Conservation (phyloP, 2,888 invertebrate genomes). For the Chrysolina americana region DNA sequence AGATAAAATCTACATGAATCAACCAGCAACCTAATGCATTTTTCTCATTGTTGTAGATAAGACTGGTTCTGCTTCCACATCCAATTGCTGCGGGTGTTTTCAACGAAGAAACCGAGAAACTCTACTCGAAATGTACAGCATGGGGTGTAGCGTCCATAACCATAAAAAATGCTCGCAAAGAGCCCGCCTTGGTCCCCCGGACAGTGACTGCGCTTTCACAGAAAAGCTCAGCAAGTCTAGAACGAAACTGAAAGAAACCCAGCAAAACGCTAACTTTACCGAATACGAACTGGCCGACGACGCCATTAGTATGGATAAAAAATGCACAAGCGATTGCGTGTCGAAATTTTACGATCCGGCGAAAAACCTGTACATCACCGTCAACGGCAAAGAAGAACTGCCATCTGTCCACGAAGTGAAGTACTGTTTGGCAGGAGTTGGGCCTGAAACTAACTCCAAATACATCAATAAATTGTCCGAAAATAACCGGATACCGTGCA, state of each 20-base stretch:
- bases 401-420: constrained; percentile 72
- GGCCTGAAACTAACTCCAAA: constrained; percentile 36
- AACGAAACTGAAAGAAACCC: constrained; percentile 52
- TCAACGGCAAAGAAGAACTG: constrained; percentile 81
- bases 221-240: constrained; percentile 59
- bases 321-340: constrained; percentile 60
- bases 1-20: background rate
- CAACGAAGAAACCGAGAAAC: constrained; percentile 67
- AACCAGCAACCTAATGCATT: constrained; percentile 24
- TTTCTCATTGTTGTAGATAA: constrained; percentile 66
- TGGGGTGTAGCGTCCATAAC: constrained; percentile 62
- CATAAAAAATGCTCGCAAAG: constrained; percentile 65
- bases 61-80: constrained; percentile 69
- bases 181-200: constrained; percentile 66
- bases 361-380: constrained; percentile 73
- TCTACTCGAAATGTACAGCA: constrained; percentile 71
- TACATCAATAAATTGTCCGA: constrained; percentile 19
- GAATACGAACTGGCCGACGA: constrained; percentile 69
- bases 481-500: constrained; percentile 20
- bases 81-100: constrained; percentile 69
- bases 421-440: constrained; percentile 51
- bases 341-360: constrained; percentile 52
- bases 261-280: constrained; percentile 51
- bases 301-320: constrained; percentile 67
- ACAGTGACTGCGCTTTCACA: constrained; percentile 61